A percentile compares a stretch with the other conserved stretches of the same genome.
Conservation (phyloP, 2,113 vertebrate species). For the Cyprinus carpio region DNA sequence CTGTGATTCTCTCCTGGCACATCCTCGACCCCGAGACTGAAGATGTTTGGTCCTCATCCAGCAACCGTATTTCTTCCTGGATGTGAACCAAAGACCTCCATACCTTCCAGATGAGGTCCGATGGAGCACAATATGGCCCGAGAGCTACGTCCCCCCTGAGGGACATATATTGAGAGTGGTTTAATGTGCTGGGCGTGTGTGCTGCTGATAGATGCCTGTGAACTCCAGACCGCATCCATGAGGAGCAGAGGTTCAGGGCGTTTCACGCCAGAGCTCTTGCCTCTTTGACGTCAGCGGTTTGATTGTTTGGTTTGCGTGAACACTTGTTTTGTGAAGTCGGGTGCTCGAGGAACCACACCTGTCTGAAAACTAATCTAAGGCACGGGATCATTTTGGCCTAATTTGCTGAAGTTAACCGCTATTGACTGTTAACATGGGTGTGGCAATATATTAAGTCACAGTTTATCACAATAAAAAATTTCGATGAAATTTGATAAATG, state of each 20-base stretch:
- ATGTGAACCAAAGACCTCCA: constrained; percentile 11
- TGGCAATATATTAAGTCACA: too few species aligned
- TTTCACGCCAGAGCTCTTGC: not conserved
- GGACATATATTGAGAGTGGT: constrained; percentile 46
- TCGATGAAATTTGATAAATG: not conserved
- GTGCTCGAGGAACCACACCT: not conserved
- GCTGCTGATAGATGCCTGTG: constrained; percentile 22
- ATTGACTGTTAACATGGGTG: not conserved
- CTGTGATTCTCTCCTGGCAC: not conserved
- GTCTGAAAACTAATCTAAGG: not conserved
- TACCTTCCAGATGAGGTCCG: constrained; percentile 56
- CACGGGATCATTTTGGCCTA: not conserved
- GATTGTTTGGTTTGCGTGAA: not conserved
- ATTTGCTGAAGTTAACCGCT: not conserved
- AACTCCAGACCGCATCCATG: constrained; percentile 6
- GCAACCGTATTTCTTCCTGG: constrained; percentile 4
- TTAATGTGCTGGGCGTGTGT: constrained; percentile 37
- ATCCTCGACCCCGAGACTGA: constrained; percentile 47
- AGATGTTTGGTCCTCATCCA: constrained; percentile 55
- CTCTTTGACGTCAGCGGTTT: not conserved
- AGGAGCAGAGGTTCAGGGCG: not conserved
- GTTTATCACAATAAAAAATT: not conserved
- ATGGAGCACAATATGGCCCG: constrained; percentile 42
- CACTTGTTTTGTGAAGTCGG: not conserved
- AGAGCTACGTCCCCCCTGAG: constrained; percentile 57